phyloP scores from a whole-genome alignment of 1,140 invertebrate genomes.

The Sycophila sp. region DNA sequence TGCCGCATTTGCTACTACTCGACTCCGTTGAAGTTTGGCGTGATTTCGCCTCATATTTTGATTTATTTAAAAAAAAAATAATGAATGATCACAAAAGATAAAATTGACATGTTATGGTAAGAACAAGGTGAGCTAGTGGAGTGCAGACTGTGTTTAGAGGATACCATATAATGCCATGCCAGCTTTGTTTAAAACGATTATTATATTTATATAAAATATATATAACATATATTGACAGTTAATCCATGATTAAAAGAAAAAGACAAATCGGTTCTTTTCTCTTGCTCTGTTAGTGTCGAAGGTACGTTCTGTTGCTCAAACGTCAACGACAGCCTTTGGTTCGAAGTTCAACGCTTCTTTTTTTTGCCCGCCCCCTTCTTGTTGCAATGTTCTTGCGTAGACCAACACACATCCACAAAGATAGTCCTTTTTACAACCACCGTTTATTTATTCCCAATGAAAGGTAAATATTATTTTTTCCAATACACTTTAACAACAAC shows the following conservation, averaged over 20 bases:
- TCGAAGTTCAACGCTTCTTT: conserved; percentile 47
- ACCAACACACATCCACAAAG: conserved; percentile 7
- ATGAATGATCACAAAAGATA: conserved; percentile 42
- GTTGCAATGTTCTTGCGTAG: not conserved
- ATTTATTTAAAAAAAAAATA: conserved; percentile 24
- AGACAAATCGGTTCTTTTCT: conserved; percentile 55
- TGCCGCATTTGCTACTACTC: too few relatives aligned
- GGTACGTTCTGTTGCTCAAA: conserved; percentile 56
- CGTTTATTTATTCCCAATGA: not conserved
- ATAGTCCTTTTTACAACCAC: not conserved
- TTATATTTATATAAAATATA: conserved; percentile 49
- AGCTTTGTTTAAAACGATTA: conserved; percentile 59
- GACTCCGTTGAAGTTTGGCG: too few relatives aligned
- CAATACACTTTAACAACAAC: too few relatives aligned
- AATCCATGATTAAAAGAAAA: conserved; percentile 46
- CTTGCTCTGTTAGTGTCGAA: conserved; percentile 56
- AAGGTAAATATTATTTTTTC: too few relatives aligned
- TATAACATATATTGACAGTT: conserved; percentile 27
- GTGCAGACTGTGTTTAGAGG: conserved; percentile 69
- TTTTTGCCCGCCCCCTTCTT: conserved; percentile 43
- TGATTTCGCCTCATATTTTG: too few relatives aligned
- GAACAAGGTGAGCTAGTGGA: conserved; percentile 67
- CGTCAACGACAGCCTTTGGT: conserved; percentile 51
- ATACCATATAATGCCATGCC: conserved; percentile 62
- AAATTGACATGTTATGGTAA: conserved; percentile 56